Evolutionary conservation across 2,797 vertebrate genomes (phyloP), one percentile per base, ranked within the genome.

Genomic region (Lacerta bilineata): DNA sequence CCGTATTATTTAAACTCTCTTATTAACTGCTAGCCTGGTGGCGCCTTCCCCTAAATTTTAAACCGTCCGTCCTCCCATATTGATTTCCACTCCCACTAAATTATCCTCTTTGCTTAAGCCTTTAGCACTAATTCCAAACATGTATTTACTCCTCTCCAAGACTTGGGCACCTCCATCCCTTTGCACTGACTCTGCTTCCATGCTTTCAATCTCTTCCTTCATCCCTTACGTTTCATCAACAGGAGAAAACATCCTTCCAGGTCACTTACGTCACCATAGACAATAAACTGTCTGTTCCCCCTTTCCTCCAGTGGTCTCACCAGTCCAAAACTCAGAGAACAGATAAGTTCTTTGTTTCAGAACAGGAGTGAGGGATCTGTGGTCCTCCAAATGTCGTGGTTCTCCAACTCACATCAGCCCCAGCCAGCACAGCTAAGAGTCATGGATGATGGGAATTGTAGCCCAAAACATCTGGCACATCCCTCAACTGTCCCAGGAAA

Each of bases 51-150:
- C 69, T 80, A 81, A 33, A 80, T 87, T 92, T 91, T 91, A 91
- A 90, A 36, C 46, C 33, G 20, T 36, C 90, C 86, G 66, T 81
- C 85, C 90, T 46, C 50, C 84, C 74, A 75, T 92, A 96, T 86
- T 87, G 92, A 91, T 95, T 95, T 90, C 80, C 90, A 55, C 76
- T 85, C 84, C 4, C 5, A 90, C 87, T 71, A 80, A 83, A 33
- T 90, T 85, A 43, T 90, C 23, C 83, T 93, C 88, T 92, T 78
- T 23, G 4, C 7, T 41, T 25, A 2, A 61, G 86, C 76, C 90
- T 79, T 91, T 90, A 82, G 72, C 1, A 15, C 2, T n/a, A 3
- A 88, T 61, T 89, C 64, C 9, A 71, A 93, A 90, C 64, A 29
- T 0, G 4, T 5, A 68, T 50, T 89, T 46, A 80, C 71, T 87